Percentiles rank a stretch among this genome's conserved stretches.
Conservation (phyloP, 2,113 vertebrate genomes). For the Pelobates fuscus region DNA sequence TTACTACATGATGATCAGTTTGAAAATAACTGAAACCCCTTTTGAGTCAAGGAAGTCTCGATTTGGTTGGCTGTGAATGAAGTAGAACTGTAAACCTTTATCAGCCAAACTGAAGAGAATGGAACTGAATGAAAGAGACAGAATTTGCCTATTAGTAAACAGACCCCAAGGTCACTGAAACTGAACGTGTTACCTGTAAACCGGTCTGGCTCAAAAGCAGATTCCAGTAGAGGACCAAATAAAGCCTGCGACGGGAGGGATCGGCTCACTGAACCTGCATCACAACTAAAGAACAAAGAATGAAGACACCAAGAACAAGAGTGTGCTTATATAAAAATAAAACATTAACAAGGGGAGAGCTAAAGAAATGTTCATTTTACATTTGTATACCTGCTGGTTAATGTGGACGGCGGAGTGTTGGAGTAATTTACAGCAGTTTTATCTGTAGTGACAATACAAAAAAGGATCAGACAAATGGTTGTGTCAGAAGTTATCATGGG, state of each 20-base stretch:
- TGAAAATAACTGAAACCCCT: too few relatives aligned
- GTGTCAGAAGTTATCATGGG: neutral
- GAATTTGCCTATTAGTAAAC: too few relatives aligned
- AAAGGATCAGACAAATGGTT: neutral
- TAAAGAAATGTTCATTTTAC: too few relatives aligned
- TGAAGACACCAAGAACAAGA: neutral
- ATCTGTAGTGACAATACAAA: slow-evolving; percentile 7
- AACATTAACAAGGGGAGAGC: too few relatives aligned
- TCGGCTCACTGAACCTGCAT: slow-evolving; percentile 53
- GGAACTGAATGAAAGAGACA: too few relatives aligned
- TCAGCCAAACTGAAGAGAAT: too few relatives aligned
- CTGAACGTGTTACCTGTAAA: slow-evolving; percentile 68
- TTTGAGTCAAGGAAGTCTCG: too few relatives aligned
- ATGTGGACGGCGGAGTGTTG: slow-evolving; percentile 11
- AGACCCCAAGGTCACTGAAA: too few relatives aligned
- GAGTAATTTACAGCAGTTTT: slow-evolving; percentile 7
- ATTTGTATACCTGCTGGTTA: slow-evolving; percentile 19
- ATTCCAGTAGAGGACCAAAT: slow-evolving; percentile 86
- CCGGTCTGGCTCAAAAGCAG: slow-evolving; percentile 79
- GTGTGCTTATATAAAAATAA: neutral
- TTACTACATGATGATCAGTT: too few relatives aligned
- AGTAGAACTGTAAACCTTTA: too few relatives aligned
- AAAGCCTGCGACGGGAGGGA: slow-evolving; percentile 68
- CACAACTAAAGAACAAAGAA: slow-evolving; percentile 46
- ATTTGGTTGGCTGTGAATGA: too few relatives aligned